A percentile compares a stretch with the other conserved stretches of the same genome.
phyloP scores from a whole-genome alignment of 1,140 invertebrate genomes.

The Plutomurus gul region DNA sequence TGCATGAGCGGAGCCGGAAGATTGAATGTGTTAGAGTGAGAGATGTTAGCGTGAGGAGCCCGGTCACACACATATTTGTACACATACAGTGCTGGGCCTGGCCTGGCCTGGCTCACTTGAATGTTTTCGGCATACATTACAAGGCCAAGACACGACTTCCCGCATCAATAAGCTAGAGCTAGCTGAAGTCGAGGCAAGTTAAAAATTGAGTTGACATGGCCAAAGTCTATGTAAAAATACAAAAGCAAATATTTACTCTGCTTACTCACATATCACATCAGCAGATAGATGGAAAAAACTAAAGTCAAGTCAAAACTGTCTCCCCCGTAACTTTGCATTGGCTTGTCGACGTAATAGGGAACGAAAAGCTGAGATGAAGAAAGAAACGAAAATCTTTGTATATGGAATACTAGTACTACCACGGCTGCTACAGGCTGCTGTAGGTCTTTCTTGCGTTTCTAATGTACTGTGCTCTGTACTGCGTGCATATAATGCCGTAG shows the following conservation, averaged over 20 bases:
- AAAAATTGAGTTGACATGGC: slow-evolving; percentile 26
- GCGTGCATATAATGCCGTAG: too few relatives aligned
- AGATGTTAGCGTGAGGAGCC: neutral
- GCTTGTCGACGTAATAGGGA: too few relatives aligned
- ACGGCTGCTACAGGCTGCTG: too few relatives aligned
- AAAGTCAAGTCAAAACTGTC: too few relatives aligned
- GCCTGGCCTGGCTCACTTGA: too few relatives aligned
- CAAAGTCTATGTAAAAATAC: slow-evolving; percentile 11
- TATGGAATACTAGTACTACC: too few relatives aligned
- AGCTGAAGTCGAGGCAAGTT: slow-evolving; percentile 9
- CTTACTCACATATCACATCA: slow-evolving; percentile 12
- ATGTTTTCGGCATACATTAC: neutral
- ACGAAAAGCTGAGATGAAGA: too few relatives aligned
- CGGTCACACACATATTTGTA: neutral
- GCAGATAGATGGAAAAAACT: neutral
- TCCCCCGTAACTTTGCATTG: too few relatives aligned
- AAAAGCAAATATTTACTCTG: slow-evolving; percentile 30
- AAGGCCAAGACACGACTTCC: neutral
- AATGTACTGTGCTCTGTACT: too few relatives aligned
- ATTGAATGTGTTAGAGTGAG: neutral
- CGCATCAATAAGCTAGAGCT: slow-evolving; percentile 3
- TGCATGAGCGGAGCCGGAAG: neutral
- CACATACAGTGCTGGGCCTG: neutral
- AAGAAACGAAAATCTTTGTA: too few relatives aligned
- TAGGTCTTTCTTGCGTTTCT: too few relatives aligned